These are phyloP conservation scores for Scaptomyza pallida DNA, from an alignment of 1,140 invertebrate genomes.

Conservation along the genomic window DNA sequence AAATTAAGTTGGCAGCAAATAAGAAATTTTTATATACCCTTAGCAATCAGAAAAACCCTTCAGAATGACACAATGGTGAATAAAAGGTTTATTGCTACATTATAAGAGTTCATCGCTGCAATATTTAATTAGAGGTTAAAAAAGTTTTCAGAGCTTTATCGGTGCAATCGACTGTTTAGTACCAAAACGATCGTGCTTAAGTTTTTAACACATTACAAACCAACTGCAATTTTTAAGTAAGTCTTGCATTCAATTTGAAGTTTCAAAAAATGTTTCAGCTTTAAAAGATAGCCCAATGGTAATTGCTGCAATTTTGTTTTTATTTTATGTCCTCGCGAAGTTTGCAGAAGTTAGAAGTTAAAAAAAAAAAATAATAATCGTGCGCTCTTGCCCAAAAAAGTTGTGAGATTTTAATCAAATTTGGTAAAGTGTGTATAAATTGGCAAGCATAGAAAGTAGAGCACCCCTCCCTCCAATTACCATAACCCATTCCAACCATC, in stretches of 20 bases:
- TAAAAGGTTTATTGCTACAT: slow-evolving; percentile 4
- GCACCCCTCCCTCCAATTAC: slow-evolving; percentile 13
- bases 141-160: neutral
- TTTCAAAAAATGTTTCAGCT: neutral
- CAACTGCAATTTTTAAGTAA: neutral
- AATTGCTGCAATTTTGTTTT: neutral
- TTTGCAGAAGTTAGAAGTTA: slow-evolving; percentile 67
- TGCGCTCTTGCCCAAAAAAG: slow-evolving; percentile 38
- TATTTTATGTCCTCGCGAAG: slow-evolving; percentile 25
- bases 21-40: slow-evolving; percentile 63
- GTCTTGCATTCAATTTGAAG: too few species aligned
- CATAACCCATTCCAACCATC: neutral
- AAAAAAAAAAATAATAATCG: slow-evolving; percentile 29
- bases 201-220: too few species aligned
- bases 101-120: neutral
- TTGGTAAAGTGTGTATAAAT: slow-evolving; percentile 79
- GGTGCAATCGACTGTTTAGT: neutral
- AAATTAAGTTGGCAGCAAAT: slow-evolving; percentile 80
- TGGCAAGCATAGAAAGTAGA: slow-evolving; percentile 63
- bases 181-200: too few species aligned
- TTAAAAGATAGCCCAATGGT: neutral
- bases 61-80: neutral
- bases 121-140: slow-evolving; percentile 4
- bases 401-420: slow-evolving; percentile 77
- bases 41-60: neutral